Conservation (phyloP, 2,113 vertebrate species). For the Paedocypris sp. region DNA sequence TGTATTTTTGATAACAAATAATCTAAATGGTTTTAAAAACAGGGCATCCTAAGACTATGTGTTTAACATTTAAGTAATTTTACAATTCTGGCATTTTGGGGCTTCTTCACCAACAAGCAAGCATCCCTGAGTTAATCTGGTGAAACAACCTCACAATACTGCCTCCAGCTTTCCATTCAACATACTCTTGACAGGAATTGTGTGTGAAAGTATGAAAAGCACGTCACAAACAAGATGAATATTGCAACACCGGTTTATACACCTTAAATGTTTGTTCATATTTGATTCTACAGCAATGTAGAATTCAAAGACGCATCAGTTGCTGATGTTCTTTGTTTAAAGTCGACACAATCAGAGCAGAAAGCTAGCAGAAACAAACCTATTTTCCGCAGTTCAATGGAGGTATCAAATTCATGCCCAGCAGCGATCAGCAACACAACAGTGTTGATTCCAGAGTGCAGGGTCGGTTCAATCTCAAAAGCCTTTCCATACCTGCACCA, state of each 20-base stretch:
- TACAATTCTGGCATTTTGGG: no score
- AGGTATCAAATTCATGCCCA: slow-evolving; percentile 72
- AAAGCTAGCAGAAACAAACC: slow-evolving; percentile 48
- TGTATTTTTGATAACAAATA: no score
- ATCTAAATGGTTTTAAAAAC: no score
- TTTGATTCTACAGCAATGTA: no score
- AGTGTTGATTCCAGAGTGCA: slow-evolving; percentile 76
- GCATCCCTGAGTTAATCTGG: no score
- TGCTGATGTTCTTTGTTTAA: background rate
- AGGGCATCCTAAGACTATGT: no score
- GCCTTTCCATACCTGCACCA: slow-evolving; percentile 76
- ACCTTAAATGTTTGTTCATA: background rate
- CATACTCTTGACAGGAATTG: no score
- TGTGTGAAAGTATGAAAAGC: background rate
- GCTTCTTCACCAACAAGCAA: no score
- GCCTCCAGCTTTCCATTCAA: no score
- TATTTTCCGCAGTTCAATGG: slow-evolving; percentile 70
- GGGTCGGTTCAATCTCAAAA: slow-evolving; percentile 73
- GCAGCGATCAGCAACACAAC: slow-evolving; percentile 76
- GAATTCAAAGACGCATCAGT: background rate
- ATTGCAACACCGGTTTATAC: background rate
- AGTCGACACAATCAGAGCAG: background rate
- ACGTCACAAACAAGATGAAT: background rate
- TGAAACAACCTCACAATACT: no score
- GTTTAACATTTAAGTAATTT: no score